Conservation (phyloP, 1,140 invertebrate genomes). For the Chironomus striatipennis region DNA sequence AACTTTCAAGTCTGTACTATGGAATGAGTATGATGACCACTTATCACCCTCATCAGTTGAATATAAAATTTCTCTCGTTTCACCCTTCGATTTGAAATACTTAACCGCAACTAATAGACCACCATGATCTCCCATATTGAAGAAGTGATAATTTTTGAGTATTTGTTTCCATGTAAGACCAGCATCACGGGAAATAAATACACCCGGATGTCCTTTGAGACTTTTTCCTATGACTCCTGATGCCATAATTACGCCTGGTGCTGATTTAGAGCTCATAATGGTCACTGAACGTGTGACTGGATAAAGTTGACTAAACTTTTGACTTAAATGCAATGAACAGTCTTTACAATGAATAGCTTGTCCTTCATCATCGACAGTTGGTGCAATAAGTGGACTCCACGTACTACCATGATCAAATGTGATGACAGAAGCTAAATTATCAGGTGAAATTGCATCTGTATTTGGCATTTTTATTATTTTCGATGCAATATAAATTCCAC, state of each 20-base stretch:
- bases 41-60: constrained; percentile 78
- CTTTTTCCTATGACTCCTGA: constrained; percentile 70
- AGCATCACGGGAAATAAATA: constrained; percentile 76
- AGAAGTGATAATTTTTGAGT: constrained; percentile 75
- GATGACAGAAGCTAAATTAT: constrained; percentile 70
- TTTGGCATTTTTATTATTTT: constrained; percentile 47
- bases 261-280: constrained; percentile 79
- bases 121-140: constrained; percentile 85
- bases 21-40: constrained; percentile 65
- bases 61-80: constrained; percentile 70
- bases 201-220: constrained; percentile 68
- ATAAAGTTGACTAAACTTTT: constrained; percentile 74
- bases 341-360: constrained; percentile 56
- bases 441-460: constrained; percentile 51
- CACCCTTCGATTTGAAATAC: constrained; percentile 61
- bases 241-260: constrained; percentile 79
- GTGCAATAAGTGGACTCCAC: constrained; percentile 65
- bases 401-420: constrained; percentile 80
- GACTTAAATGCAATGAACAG: constrained; percentile 79
- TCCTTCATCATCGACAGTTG: constrained; percentile 54
- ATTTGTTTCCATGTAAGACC: constrained; percentile 77
- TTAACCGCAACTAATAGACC: constrained; percentile 77
- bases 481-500: constrained; percentile 84
- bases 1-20: constrained; percentile 59
- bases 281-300: constrained; percentile 65